Base-by-base conservation (phyloP, 2,888 invertebrate species). In the Sycophila texana region DNA sequence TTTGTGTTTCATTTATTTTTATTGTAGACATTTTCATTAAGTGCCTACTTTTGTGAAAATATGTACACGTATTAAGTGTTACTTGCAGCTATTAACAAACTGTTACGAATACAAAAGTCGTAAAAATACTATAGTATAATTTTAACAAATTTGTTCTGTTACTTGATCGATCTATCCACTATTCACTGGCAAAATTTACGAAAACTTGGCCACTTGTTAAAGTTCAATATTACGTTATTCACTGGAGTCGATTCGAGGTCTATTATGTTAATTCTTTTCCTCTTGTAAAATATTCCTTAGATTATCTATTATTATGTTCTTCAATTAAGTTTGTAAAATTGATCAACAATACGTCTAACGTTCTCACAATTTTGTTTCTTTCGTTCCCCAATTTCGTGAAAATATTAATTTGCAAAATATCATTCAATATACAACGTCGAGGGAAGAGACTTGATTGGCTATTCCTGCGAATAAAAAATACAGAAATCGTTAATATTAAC, bases 381-480 rank as follows among this genome's bases (percentile, higher is more conserved):
- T 71, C 30, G 51, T 51, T 58, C 49, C 49, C 30, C 16, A 61
- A 30, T 30, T 14, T 49, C 0, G 22, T 66, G 39, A 39, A 39
- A 39, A 39, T 7, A 39, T 39, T 26, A 0, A n/a, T 63, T 51
- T 47, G 12, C 1, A 70, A 22, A 60, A 61, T 63, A 30, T 65
- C 53, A 20, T 53, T 81, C 22, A 82, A 66, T 80, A 65, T 1
- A 85, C 51, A 30, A 94, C 91, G 84, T 93, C 91, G 22, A 94
- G 85, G 5, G 92, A 90, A n/a, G 95, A 93, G 0, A 95, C 95
- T 90, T 95, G 94, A 84, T 94, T 93, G 2, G 94, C 95, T 79
- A 96, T 88, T 0, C 91, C 91, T 91, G 87, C 53, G 86, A 87
- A 73, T 71, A 80, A 66, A 79, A 74, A 55, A 26, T 26, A 57